Evolutionary conservation across 2,797 vertebrate genomes (phyloP).

Genomic region (Threskiornis aethiopicus): DNA sequence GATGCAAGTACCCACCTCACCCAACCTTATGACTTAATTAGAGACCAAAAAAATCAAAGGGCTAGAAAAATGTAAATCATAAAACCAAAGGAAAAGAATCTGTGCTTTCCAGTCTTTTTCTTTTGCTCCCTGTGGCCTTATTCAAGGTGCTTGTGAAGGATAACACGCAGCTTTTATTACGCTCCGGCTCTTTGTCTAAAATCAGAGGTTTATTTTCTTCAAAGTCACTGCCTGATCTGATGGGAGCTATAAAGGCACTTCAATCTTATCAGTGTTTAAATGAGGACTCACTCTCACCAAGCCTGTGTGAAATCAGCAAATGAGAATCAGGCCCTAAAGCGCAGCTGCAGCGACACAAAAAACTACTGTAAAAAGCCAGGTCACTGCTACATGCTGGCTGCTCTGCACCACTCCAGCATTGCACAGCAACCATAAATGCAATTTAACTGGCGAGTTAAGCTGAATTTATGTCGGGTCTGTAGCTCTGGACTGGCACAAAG

Average conservation of each 20-base stretch:
- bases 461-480: not conserved
- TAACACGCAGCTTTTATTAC: conserved; percentile 18
- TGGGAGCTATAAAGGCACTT: conserved; percentile 51
- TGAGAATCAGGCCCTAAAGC: not conserved
- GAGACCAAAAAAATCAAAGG: conserved; percentile 51
- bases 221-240: conserved; percentile 50
- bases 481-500: not conserved
- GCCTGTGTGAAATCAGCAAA: conserved; percentile 31
- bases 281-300: conserved; percentile 8
- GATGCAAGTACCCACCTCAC: conserved; percentile 11
- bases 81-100: conserved; percentile 39
- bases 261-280: conserved; percentile 47
- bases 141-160: conserved; percentile 41
- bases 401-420: not conserved
- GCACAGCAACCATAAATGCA: not conserved
- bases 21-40: conserved; percentile 58
- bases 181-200: conserved; percentile 22
- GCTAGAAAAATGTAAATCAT: conserved; percentile 63
- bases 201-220: conserved; percentile 55
- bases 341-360: not conserved
- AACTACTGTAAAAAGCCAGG: conserved; percentile 31
- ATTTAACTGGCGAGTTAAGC: not conserved
- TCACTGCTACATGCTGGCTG: not conserved
- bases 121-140: conserved; percentile 24
- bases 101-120: not conserved